Evolutionary conservation across 2,797 vertebrate genomes (phyloP).

Genomic region (Columba guinea): DNA sequence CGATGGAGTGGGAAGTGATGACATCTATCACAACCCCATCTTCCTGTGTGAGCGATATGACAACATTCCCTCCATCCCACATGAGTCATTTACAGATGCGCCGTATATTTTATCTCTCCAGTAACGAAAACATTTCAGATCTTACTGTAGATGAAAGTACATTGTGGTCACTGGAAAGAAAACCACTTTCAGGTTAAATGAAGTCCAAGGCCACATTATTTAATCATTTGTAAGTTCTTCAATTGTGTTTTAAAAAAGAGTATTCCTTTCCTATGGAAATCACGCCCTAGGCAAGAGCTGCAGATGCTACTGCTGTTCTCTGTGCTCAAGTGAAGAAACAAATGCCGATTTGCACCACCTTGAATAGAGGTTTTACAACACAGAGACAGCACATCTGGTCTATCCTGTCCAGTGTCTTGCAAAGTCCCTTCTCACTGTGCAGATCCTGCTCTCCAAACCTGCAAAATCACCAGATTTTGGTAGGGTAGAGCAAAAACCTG

Average conservation of each 20-base stretch:
- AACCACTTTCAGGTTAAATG: not conserved
- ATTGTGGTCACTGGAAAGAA: slow-evolving; percentile 1
- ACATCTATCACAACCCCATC: not conserved
- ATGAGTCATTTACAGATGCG: not conserved
- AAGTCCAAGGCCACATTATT: slow-evolving; percentile 3
- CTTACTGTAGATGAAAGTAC: not conserved
- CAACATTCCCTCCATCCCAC: not conserved
- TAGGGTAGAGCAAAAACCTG: not conserved
- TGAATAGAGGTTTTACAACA: not conserved
- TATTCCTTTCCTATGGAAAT: not conserved
- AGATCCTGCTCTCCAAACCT: not conserved
- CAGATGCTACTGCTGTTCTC: not conserved
- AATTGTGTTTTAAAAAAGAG: not conserved
- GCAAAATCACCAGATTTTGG: not conserved
- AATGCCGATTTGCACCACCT: not conserved
- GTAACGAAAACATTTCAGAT: slow-evolving; percentile 16
- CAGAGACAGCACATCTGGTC: not conserved
- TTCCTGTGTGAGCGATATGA: not conserved
- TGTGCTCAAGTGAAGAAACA: not conserved
- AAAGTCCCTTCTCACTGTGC: not conserved
- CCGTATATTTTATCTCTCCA: slow-evolving; percentile 6
- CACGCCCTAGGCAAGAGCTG: not conserved
- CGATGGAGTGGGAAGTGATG: not conserved
- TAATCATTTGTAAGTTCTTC: not conserved
- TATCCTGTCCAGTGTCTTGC: not conserved